Base-by-base conservation (phyloP, 2,113 vertebrate genomes). In the Sebastes schlegelii region DNA sequence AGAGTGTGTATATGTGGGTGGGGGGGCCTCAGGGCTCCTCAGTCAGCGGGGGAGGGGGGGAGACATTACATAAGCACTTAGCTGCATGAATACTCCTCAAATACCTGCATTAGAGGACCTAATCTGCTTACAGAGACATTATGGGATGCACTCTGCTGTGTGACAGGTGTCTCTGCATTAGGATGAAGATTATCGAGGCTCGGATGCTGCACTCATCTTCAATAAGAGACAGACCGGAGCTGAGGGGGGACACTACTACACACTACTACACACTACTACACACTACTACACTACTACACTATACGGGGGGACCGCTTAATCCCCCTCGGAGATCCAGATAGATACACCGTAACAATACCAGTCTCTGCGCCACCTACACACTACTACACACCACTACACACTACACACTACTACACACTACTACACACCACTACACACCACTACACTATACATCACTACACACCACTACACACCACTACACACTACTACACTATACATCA, bases 51-150 rank as follows among this genome's bases (percentile, higher is more conserved):
- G 55, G 94, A 96, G 92, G 78, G 62, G 48, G 6, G 96, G 96
- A 97, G 96, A 97, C 96, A 96, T 97, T 97, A 97, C 96, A 96
- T 97, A 96, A 97, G 96, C 96, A 97, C 97, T 98, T 96, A 97
- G 96, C 97, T 86, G 87, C 97, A 96, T 95, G 96, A 96, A 96
- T 97, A 85, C 93, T 96, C 96, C 95, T 96, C 96, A 97, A 98
- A 96, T 98, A 98, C 97, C 97, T 98, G 97, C 96, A 98, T 97
- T 97, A 97, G 79, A 90, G 65, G 48, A 79, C 21, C 80, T 97
- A 97, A 97, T 97, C 96, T 97, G 93, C 96, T 97, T 97, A 97
- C 79, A 95, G 96, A 95, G 95, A 97, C 96, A 97, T 97, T 96
- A 96, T 94, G 94, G 95, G 95, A 96, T 96, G 95, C 95, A 95